Evolutionary conservation across 2,888 invertebrate species (phyloP), one percentile per base, ranked within the genome.

Genomic region (Oxycera nigricornis): DNA sequence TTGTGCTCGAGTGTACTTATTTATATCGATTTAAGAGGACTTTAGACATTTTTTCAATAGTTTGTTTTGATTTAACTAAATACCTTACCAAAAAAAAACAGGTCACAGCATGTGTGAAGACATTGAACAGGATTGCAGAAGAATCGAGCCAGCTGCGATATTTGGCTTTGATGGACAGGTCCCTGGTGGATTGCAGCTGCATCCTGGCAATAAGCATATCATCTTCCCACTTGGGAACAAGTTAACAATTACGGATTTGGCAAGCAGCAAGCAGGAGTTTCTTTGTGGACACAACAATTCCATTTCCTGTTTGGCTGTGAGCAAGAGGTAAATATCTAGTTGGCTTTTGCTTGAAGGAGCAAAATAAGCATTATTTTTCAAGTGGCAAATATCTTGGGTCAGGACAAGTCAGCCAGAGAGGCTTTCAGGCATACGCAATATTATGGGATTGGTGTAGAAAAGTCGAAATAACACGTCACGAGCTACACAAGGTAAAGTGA

Each of bases 381-480:
- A 87, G 89, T 79, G 94, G 97, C 26, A 91, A 90, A 24, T 94
- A 89, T 80, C 87, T 97, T 46, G 97, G 94, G 3, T 95, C 96
- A 0, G 97, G 97, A 0, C 96, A 97, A 85, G 90, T 92, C 46
- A 96, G 94, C 81, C 93, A 95, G 81, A 93, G 95, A 84, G 97
- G 97, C 2, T 96, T 96, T 83, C 94, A 93, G 83, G 91, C 96
- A 0, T 89, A 90, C 74, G 92, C 94, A 0, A 95, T 95, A 78
- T 84, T 97, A 17, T 97, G 97, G 97, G 91, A 95, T 81, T 96
- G 92, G 82, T 87, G 90, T 14, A 88, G 87, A 67, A 89, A 88
- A 77, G 84, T 85, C 35, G 86, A 90, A 76, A 81, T 92, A 35
- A 89, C 90, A 0, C 90, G 90, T 68, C 92, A 96, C 83, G 92